phyloP scores from a whole-genome alignment of 1,140 invertebrate species.

The Tribolium madens region DNA sequence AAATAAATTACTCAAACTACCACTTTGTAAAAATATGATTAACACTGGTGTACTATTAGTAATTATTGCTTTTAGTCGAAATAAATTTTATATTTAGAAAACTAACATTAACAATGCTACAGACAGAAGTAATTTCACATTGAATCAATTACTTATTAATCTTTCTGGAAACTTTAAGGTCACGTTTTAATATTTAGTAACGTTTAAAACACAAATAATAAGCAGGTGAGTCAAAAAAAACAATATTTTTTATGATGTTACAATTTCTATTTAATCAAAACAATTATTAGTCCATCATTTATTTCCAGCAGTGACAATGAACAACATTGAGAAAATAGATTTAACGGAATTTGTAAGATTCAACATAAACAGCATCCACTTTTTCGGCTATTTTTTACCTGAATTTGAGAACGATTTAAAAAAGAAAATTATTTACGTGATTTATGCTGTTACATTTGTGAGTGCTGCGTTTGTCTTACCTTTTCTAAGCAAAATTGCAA shows the following conservation, averaged over 20 bases:
- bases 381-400: slow-evolving; percentile 14
- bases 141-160: too few species aligned
- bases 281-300: background rate
- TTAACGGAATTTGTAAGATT: slow-evolving; percentile 6
- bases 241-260: background rate
- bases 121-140: too few species aligned
- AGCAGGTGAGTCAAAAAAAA: background rate
- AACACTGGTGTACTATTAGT: background rate
- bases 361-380: background rate
- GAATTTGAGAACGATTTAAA: background rate
- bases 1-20: slow-evolving; percentile 4
- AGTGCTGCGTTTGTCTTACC: background rate
- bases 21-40: background rate
- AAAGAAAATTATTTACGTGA: background rate
- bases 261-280: background rate
- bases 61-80: background rate
- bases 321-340: background rate
- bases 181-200: too few species aligned
- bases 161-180: too few species aligned
- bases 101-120: too few species aligned
- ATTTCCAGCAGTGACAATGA: background rate
- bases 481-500: slow-evolving; percentile 29
- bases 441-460: slow-evolving; percentile 5
- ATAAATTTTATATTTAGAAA: too few species aligned
- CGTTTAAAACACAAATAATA: background rate